Conservation (phyloP, 2,888 invertebrate species). For the Acholoe squamosa region DNA sequence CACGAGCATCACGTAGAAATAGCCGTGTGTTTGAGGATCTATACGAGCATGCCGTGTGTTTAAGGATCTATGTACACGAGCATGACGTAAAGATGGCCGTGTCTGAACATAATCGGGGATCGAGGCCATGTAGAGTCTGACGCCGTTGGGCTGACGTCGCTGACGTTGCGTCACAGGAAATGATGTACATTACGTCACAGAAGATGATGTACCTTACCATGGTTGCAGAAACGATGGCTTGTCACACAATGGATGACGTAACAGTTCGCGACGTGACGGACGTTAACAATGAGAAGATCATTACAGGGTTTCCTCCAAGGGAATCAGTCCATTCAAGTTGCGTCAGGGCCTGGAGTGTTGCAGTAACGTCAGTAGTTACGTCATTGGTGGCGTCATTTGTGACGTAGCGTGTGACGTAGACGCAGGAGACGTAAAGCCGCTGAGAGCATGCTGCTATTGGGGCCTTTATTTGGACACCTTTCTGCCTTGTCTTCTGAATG, state of each 20-base stretch:
- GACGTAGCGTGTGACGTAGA: neutral
- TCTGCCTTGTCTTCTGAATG: conserved; percentile 57
- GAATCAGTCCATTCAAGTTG: neutral
- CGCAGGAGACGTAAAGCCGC: conserved; percentile 4
- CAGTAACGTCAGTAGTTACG: neutral
- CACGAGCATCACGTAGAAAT: neutral
- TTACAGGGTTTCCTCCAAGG: too few relatives aligned
- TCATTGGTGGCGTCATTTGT: neutral
- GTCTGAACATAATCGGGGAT: too few relatives aligned
- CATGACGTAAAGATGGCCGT: too few relatives aligned
- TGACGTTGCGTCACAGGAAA: conserved; percentile 10
- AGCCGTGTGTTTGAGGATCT: neutral
- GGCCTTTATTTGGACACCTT: conserved; percentile 54
- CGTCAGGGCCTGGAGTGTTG: neutral
- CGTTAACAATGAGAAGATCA: too few relatives aligned
- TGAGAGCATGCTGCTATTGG: conserved; percentile 39
- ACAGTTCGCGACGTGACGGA: too few relatives aligned
- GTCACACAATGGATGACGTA: too few relatives aligned
- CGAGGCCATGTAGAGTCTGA: too few relatives aligned
- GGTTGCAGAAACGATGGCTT: too few relatives aligned
- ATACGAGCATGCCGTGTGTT: neutral
- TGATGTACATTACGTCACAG: too few relatives aligned
- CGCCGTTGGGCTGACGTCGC: neutral
- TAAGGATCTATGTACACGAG: neutral
- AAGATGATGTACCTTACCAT: too few relatives aligned